Conservation (phyloP, 2,113 vertebrate genomes). For the Larimichthys crocea region DNA sequence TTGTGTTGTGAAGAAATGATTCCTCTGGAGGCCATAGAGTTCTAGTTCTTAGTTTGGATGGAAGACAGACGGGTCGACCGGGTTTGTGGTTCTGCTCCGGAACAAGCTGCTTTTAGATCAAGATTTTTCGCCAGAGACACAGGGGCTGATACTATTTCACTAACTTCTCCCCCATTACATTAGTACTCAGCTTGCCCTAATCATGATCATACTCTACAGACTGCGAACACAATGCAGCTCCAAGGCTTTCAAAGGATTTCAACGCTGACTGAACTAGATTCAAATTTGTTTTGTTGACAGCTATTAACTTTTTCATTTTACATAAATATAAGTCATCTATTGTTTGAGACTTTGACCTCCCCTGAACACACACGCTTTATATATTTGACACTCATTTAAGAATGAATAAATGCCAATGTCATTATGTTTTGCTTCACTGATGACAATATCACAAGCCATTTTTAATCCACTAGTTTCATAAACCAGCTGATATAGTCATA, state of each 20-base stretch:
- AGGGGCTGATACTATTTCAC: conserved; percentile 57
- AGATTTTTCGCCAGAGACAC: conserved; percentile 55
- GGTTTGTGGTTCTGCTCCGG: conserved; percentile 77
- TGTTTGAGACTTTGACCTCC: background rate
- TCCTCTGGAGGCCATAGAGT: conserved; percentile 65
- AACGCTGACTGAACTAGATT: conserved; percentile 13
- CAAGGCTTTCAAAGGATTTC: conserved; percentile 27
- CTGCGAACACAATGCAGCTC: conserved; percentile 42
- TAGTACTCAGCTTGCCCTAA: conserved; percentile 58
- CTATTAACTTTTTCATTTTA: conserved; percentile 14
- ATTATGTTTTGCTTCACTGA: conserved; percentile 1
- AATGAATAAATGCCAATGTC: background rate
- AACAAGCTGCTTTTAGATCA: conserved; percentile 72
- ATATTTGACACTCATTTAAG: background rate
- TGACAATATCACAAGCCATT: background rate
- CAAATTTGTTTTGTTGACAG: conserved; percentile 22
- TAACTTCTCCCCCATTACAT: conserved; percentile 53
- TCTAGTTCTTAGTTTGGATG: conserved; percentile 71
- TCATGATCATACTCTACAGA: conserved; percentile 33
- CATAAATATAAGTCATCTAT: conserved; percentile 12
- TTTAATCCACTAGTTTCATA: background rate
- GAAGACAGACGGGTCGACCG: conserved; percentile 67
- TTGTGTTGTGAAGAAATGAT: conserved; percentile 72
- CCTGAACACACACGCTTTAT: background rate
- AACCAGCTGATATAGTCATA: background rate